Base-by-base conservation (phyloP, 2,113 vertebrate species). In the Alethe castanea region DNA sequence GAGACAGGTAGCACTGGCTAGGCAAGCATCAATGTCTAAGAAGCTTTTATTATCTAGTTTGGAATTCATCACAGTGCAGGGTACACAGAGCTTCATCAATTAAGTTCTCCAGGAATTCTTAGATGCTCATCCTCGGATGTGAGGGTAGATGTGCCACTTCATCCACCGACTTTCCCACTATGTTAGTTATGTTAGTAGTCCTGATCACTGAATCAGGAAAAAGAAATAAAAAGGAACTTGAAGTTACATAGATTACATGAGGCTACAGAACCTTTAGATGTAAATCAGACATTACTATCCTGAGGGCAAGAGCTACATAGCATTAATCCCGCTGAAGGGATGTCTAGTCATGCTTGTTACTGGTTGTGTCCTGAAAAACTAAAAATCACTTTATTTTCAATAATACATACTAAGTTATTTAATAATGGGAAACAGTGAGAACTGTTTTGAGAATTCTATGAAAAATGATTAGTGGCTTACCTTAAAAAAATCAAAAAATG, bases 401-500 rank as follows among this genome's bases (percentile, higher is more conserved):
- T 31, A 89, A 50, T 38, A 66, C 5, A 33, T 44, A 35, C 23
- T 45, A 79, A 91, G 13, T 60, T 56, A 83, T 15, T 40, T 59
- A 47, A 54, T 33, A 66, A 47, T 3, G 8, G 26, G 47, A 81
- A 88, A 86, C 44, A 67, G 12, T 1, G 6, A 85, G 52, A 86
- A 71, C 12, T 8, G n/a, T n/a, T n/a, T n/a, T n/a, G n/a, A n/a
- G 50, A 67, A 7, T 53, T 76, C 61, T 54, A 15, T 35, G 53
- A 59, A 61, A 94, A 94, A 57, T 5, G 2, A 23, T 35, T 72
- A 79, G 42, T 26, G 20, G 19, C 93, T 88, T 98, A 99, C 99
- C 98, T 99, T 99, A 96, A 99, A 99, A 96, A 99, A 99, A 97
- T 99, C 99, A 87, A 99, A 99, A 97, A 99, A 99, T 2, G 99